Percentiles rank a stretch among this genome's conserved stretches.
Conservation (phyloP, 2,888 invertebrate genomes). For the Dolichomitus sp. region DNA sequence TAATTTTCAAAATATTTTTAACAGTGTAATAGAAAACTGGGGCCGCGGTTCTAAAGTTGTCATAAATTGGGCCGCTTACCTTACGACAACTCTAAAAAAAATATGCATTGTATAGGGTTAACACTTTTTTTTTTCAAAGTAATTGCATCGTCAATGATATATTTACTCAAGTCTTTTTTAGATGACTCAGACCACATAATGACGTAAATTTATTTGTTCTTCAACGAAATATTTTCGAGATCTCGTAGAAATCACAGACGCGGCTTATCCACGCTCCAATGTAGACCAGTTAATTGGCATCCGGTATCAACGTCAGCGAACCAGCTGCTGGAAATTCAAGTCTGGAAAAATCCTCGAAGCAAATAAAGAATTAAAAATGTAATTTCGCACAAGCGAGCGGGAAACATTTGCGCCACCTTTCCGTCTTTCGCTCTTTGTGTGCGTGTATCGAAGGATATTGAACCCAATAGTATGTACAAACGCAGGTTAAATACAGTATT, state of each 20-base stretch:
- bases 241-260: neutral
- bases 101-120: too few species aligned
- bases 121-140: neutral
- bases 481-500: slow-evolving; percentile 1
- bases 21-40: too few species aligned
- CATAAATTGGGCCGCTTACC: too few species aligned
- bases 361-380: slow-evolving; percentile 21
- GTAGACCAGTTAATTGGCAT: slow-evolving; percentile 20
- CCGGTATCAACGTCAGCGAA: slow-evolving; percentile 26
- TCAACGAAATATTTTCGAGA: neutral
- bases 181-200: too few species aligned
- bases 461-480: neutral
- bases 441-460: neutral
- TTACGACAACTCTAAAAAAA: too few species aligned
- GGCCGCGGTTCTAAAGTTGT: too few species aligned
- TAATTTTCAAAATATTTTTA: too few species aligned
- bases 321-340: neutral
- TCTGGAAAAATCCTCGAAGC: slow-evolving; percentile 1
- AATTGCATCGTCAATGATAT: neutral
- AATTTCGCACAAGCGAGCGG: slow-evolving; percentile 19
- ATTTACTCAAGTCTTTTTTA: too few species aligned
- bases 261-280: slow-evolving; percentile 17
- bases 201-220: neutral
- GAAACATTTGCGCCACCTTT: slow-evolving; percentile 3
- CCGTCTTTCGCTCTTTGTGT: neutral